These are phyloP conservation scores for Corapipo altera DNA, from an alignment of 2,113 vertebrate species.

Conservation along the genomic window DNA sequence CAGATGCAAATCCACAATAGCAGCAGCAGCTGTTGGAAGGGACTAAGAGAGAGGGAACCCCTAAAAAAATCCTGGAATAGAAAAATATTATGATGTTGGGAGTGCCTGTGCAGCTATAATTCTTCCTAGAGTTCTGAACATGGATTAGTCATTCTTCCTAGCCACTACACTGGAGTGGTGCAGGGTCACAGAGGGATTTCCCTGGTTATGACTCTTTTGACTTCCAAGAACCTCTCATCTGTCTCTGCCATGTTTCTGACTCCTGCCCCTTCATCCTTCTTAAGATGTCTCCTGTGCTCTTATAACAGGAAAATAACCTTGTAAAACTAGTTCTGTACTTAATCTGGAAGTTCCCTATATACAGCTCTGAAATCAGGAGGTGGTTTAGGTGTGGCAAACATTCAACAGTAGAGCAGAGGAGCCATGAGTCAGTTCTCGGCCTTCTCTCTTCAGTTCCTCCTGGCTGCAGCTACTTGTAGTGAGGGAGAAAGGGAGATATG, in stretches of 20 bases:
- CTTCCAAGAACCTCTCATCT: not conserved
- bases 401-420: not conserved
- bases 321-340: not conserved
- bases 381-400: not conserved
- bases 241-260: not conserved
- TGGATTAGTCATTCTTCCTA: not conserved
- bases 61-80: not conserved
- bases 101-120: not conserved
- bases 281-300: not conserved
- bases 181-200: not conserved
- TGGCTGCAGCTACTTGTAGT: not conserved
- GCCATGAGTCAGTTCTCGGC: not conserved
- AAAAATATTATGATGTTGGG: not conserved
- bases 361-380: not conserved
- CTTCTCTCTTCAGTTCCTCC: not conserved
- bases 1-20: slow-evolving; percentile 6
- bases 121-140: not conserved
- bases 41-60: not conserved
- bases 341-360: not conserved
- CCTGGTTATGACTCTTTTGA: not conserved
- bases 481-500: not conserved
- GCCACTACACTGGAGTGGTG: not conserved
- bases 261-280: not conserved
- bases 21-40: not conserved
- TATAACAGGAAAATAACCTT: not conserved